phyloP scores from a whole-genome alignment of 2,888 invertebrate genomes.

The Hyalella azteca region DNA sequence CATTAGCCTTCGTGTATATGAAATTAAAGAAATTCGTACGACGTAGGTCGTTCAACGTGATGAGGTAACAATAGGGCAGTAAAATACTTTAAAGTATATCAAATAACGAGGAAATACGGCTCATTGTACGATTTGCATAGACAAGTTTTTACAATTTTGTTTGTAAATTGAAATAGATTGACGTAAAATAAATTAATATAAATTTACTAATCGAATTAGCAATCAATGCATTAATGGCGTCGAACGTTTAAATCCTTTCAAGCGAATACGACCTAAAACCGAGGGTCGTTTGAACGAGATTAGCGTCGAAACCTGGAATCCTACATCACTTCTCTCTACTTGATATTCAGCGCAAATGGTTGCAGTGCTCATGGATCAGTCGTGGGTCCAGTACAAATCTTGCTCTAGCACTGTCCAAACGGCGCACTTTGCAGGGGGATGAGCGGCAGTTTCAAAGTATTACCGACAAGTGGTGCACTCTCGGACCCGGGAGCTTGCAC shows the following conservation, averaged over 20 bases:
- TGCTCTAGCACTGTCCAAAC: constrained; percentile 35
- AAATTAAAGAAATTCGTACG: no score
- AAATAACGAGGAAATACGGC: no score
- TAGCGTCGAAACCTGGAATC: background rate
- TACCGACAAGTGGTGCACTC: constrained; percentile 17
- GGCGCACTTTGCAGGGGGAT: constrained; percentile 35
- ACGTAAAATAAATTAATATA: no score
- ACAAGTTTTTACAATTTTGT: no score
- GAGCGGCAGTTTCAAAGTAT: constrained; percentile 27
- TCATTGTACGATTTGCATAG: no score
- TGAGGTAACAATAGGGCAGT: no score
- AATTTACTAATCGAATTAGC: no score
- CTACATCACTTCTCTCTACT: background rate
- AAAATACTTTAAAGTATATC: no score
- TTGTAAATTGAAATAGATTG: no score
- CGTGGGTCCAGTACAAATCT: constrained; percentile 1
- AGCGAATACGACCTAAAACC: constrained; percentile 3
- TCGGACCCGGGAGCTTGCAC: background rate
- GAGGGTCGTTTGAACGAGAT: background rate
- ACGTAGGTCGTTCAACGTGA: no score
- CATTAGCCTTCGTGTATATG: no score
- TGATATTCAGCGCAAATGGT: constrained; percentile 8
- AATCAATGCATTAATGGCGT: no score
- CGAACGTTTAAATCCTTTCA: background rate
- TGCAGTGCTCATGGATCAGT: constrained; percentile 1